These are phyloP conservation scores for Odontamblyopus lacepedii DNA, from an alignment of 2,797 vertebrate genomes.

Conservation along the genomic window DNA sequence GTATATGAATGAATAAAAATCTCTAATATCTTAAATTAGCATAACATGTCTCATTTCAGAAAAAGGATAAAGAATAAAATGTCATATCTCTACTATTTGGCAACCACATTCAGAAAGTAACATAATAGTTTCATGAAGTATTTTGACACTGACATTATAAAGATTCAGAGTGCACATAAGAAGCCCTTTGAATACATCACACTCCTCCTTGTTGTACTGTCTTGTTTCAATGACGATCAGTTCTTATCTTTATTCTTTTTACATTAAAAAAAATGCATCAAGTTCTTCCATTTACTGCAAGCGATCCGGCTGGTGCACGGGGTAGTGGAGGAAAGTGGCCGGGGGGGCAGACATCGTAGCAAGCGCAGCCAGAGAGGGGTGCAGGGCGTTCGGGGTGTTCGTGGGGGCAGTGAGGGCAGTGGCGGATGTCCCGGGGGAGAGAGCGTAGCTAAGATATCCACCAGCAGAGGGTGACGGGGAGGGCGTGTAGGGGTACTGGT, in stretches of 20 bases:
- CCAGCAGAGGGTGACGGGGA: slow-evolving; percentile 89
- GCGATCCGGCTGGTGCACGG: slow-evolving; percentile 86
- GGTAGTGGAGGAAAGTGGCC: slow-evolving; percentile 85
- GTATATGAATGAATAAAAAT: not conserved
- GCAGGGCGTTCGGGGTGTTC: slow-evolving; percentile 57
- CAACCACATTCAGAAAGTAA: slow-evolving; percentile 62
- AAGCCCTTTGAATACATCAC: slow-evolving; percentile 67
- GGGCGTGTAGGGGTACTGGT: slow-evolving; percentile 91
- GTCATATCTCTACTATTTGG: slow-evolving; percentile 18
- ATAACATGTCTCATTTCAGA: not conserved
- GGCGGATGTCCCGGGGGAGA: slow-evolving; percentile 69
- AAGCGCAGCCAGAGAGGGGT: slow-evolving; percentile 59
- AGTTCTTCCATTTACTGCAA: slow-evolving; percentile 79
- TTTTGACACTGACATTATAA: slow-evolving; percentile 44
- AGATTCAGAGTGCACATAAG: slow-evolving; percentile 50
- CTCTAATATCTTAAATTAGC: not conserved
- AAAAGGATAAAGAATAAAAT: slow-evolving; percentile 8
- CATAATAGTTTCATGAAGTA: slow-evolving; percentile 45
- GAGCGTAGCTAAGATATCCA: slow-evolving; percentile 87
- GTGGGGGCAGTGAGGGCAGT: slow-evolving; percentile 46
- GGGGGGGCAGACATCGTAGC: slow-evolving; percentile 54
- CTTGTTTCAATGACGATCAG: slow-evolving; percentile 51
- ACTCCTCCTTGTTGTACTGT: slow-evolving; percentile 46
- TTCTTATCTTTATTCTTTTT: not conserved
- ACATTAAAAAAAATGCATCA: not conserved